Conservation (phyloP, 2,797 vertebrate species). For the Podarcis siculus region DNA sequence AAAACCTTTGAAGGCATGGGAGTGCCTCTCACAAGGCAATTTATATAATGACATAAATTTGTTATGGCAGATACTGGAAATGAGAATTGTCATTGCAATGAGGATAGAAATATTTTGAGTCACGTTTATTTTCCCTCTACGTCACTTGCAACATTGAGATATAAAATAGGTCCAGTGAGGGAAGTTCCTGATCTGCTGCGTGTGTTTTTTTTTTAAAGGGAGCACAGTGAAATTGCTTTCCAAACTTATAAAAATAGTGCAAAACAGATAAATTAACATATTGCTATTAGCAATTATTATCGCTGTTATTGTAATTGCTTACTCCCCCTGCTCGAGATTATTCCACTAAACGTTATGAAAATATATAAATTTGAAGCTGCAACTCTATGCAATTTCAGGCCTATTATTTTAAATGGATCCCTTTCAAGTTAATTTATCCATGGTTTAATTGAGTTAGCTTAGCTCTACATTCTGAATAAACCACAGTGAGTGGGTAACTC, state of each 20-base stretch:
- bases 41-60: neutral
- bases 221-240: slow-evolving; percentile 54
- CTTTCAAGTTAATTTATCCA: slow-evolving; percentile 81
- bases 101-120: slow-evolving; percentile 12
- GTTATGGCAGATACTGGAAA: neutral
- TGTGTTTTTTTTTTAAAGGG: neutral
- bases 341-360: slow-evolving; percentile 83
- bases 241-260: slow-evolving; percentile 62
- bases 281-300: slow-evolving; percentile 61
- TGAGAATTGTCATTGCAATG: neutral
- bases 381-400: slow-evolving; percentile 81
- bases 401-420: slow-evolving; percentile 91
- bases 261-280: slow-evolving; percentile 67
- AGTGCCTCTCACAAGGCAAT: neutral
- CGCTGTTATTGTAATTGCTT: slow-evolving; percentile 64
- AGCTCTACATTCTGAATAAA: slow-evolving; percentile 81
- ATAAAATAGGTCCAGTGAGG: neutral
- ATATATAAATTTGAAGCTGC: slow-evolving; percentile 81
- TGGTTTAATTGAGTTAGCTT: slow-evolving; percentile 86
- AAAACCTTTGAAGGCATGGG: neutral
- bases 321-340: slow-evolving; percentile 84
- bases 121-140: slow-evolving; percentile 19
- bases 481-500: slow-evolving; percentile 73
- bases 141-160: slow-evolving; percentile 5
- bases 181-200: neutral